phyloP scores from a whole-genome alignment of 64 coral and sea anemone species.

The Exaiptasia diaphana region DNA sequence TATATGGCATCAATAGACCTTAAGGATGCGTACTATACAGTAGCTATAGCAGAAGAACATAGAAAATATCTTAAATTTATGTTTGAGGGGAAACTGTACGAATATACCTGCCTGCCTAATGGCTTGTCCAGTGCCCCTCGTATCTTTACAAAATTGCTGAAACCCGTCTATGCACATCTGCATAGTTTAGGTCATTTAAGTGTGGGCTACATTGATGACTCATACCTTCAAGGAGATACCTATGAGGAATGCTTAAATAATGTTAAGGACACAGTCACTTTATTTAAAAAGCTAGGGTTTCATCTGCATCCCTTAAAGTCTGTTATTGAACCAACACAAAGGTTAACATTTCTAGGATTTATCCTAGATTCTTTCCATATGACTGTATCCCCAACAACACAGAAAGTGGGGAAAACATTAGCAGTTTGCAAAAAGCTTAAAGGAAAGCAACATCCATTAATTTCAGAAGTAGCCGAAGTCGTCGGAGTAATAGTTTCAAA shows the following conservation, averaged over 20 bases:
- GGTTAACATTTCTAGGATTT: conserved; percentile 32
- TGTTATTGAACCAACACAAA: conserved; percentile 50
- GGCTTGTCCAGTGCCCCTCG: conserved; percentile 39
- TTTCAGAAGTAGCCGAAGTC: conserved; percentile 52
- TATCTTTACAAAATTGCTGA: conserved; percentile 52
- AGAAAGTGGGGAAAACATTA: conserved; percentile 39
- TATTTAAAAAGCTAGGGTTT: conserved; percentile 43
- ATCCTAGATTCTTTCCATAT: conserved; percentile 32
- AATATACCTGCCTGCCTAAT: conserved; percentile 61
- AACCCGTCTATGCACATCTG: conserved; percentile 31
- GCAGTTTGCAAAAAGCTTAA: conserved; percentile 29
- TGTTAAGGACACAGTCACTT: conserved; percentile 26
- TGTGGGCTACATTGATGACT: conserved; percentile 55
- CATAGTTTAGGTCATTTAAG: conserved; percentile 31
- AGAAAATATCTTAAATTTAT: conserved; percentile 55
- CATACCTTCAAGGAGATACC: conserved; percentile 45
- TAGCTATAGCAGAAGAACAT: conserved; percentile 36
- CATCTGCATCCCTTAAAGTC: conserved; percentile 10
- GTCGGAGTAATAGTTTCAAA: conserved; percentile 58
- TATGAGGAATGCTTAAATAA: conserved; percentile 29
- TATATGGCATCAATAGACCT: conserved; percentile 56
- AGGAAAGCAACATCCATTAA: conserved; percentile 24
- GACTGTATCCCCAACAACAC: conserved; percentile 17
- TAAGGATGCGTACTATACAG: conserved; percentile 49
- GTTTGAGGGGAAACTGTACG: conserved; percentile 27